These are phyloP conservation scores for Amiota communis DNA, from an alignment of 2,888 invertebrate genomes.

Conservation along the genomic window DNA sequence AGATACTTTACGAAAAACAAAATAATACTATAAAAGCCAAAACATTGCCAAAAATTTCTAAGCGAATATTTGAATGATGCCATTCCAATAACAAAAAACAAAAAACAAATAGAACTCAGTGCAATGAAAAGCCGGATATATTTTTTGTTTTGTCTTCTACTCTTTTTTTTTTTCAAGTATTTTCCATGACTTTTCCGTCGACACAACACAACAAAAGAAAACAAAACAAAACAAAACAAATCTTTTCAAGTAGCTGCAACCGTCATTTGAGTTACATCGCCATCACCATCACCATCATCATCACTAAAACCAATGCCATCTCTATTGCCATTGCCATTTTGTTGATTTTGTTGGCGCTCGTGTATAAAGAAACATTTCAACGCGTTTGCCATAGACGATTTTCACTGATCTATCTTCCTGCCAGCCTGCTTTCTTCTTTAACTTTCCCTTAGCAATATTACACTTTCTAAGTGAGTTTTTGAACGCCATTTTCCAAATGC, in stretches of 20 bases:
- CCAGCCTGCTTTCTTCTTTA: not conserved
- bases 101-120: not conserved
- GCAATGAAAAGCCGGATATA: not conserved
- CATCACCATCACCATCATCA: too few relatives aligned
- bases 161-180: not conserved
- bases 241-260: too few relatives aligned
- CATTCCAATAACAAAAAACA: not conserved
- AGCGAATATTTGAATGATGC: conserved; percentile 5
- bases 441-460: not conserved
- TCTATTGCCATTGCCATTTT: not conserved
- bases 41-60: conserved; percentile 13
- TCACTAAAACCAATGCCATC: not conserved
- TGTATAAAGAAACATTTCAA: conserved; percentile 2
- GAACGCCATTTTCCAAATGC: conserved; percentile 1
- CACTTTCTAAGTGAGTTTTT: too few relatives aligned
- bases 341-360: not conserved
- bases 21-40: not conserved
- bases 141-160: not conserved
- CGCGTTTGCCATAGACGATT: not conserved
- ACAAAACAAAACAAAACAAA: too few relatives aligned
- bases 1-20: not conserved
- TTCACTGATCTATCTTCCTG: not conserved
- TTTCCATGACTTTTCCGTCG: not conserved
- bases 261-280: too few relatives aligned
- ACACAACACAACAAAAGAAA: too few relatives aligned